phyloP scores from a whole-genome alignment of 2,888 invertebrate species.

The Ophion costatus region DNA sequence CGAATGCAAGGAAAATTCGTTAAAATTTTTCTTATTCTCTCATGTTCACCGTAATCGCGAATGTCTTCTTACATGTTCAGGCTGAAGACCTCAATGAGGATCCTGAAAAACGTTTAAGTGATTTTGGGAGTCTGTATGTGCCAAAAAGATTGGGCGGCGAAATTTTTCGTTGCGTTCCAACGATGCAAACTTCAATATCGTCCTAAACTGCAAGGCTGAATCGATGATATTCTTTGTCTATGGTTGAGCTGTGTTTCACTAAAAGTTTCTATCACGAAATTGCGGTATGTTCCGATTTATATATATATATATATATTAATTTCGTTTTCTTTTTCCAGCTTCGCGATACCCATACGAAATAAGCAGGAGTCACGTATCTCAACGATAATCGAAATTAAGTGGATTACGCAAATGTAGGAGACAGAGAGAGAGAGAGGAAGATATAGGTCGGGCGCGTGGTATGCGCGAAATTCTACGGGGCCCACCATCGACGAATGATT shows the following conservation, averaged over 20 bases:
- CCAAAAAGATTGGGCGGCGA: too few species aligned
- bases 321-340: neutral
- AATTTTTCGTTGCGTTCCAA: too few species aligned
- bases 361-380: conserved; percentile 47
- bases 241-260: neutral
- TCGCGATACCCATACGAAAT: conserved; percentile 7
- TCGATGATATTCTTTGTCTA: neutral
- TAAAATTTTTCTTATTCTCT: too few species aligned
- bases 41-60: too few species aligned
- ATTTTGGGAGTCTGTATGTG: too few species aligned
- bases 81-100: too few species aligned
- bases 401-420: conserved; percentile 47
- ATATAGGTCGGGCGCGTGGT: neutral
- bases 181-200: too few species aligned
- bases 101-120: too few species aligned
- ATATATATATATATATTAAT: neutral
- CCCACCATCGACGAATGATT: conserved; percentile 31
- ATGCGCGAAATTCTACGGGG: conserved; percentile 6
- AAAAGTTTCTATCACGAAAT: neutral
- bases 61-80: too few species aligned
- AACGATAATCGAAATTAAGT: conserved; percentile 42
- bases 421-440: conserved; percentile 13
- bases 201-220: neutral
- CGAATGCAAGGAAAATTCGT: too few species aligned
- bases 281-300: neutral